Conservation (phyloP, 2,888 invertebrate species). For the Drosophila atripex region DNA sequence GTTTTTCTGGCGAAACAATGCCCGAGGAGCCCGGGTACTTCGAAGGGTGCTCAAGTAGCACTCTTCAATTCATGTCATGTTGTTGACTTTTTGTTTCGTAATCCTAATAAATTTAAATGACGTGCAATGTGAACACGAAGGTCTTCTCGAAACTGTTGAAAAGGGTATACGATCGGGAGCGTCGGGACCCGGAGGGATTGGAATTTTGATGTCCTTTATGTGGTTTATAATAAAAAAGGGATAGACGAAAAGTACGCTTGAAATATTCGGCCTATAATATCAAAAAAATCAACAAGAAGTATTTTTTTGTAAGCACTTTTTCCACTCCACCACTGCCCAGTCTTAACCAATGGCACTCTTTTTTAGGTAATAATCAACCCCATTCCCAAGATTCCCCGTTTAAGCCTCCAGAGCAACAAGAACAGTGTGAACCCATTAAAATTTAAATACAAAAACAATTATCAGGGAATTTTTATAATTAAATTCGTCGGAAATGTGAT, state of each 20-base stretch:
- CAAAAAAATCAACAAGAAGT: background rate
- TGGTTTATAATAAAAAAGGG: background rate
- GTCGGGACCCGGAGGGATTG: conserved; percentile 1
- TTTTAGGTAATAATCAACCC: conserved; percentile 14
- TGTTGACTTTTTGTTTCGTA: conserved; percentile 81
- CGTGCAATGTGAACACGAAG: conserved; percentile 39
- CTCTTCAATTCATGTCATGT: conserved; percentile 56
- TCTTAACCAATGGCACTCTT: conserved; percentile 7
- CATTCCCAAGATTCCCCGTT: conserved; percentile 12
- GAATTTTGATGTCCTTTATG: background rate
- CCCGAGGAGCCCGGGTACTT: conserved; percentile 20
- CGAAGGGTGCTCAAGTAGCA: conserved; percentile 48
- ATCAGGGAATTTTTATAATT: conserved; percentile 60
- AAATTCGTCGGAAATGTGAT: conserved; percentile 61
- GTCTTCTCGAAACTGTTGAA: conserved; percentile 23
- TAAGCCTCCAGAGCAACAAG: conserved; percentile 14
- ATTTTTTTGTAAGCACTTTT: background rate
- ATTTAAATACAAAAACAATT: conserved; percentile 60
- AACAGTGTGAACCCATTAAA: conserved; percentile 72
- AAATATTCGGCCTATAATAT: no score
- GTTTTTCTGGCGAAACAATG: conserved; percentile 43
- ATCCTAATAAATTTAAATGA: conserved; percentile 84
- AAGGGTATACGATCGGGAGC: conserved; percentile 43
- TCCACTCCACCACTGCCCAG: background rate
- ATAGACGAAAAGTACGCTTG: background rate